These are phyloP conservation scores for Lepisosteus osseus DNA, from an alignment of 2,113 vertebrate species.

Conservation along the genomic window DNA sequence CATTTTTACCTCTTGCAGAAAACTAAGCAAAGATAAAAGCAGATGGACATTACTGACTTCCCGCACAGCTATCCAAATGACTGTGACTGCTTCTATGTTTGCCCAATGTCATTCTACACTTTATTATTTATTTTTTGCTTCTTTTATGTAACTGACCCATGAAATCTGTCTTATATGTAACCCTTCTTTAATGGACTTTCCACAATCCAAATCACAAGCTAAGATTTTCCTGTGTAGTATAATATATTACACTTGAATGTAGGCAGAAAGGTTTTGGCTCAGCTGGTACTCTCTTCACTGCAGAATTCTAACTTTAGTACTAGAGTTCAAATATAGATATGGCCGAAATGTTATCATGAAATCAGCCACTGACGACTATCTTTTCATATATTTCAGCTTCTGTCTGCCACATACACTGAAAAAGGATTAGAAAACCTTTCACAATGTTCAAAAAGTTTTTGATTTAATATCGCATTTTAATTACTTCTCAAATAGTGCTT, in stretches of 20 bases:
- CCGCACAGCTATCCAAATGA: neutral
- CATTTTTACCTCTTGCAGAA: neutral
- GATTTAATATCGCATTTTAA: no score
- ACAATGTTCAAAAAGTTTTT: no score
- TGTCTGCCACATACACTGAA: no score
- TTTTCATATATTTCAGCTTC: no score
- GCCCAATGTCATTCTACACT: neutral
- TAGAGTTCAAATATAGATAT: constrained; percentile 9
- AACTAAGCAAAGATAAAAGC: neutral
- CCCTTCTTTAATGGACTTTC: neutral
- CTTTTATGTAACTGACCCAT: neutral
- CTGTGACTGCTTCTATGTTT: neutral
- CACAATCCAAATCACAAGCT: neutral
- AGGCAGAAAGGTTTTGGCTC: neutral
- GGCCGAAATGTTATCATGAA: neutral
- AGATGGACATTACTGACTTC: neutral
- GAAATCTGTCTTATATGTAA: neutral
- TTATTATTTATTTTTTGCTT: neutral
- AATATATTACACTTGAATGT: neutral
- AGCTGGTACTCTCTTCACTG: neutral
- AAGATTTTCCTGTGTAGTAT: neutral
- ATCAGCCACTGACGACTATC: neutral
- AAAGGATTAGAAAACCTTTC: no score
- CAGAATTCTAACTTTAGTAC: constrained; percentile 5
- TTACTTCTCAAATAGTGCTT: no score